Conservation (phyloP, 2,888 invertebrate species). For the Xestia rhomboidea region DNA sequence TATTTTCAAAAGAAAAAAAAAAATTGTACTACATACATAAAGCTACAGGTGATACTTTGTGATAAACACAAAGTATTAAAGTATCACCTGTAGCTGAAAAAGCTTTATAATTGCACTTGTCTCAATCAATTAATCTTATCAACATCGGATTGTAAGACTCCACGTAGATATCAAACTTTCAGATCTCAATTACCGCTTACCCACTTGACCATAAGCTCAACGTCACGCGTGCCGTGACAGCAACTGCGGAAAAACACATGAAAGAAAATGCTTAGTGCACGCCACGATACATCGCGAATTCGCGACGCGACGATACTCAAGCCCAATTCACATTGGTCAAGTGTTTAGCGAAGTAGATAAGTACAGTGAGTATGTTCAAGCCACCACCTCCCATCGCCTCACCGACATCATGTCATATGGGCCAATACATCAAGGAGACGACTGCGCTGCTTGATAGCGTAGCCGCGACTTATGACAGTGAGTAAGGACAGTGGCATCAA, state of each 20-base stretch:
- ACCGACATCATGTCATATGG: background rate
- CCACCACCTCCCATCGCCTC: background rate
- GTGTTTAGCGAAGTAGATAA: background rate
- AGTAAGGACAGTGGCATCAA: background rate
- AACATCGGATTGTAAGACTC: background rate
- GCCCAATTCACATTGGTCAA: background rate
- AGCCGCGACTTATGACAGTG: background rate
- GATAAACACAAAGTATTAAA: slow-evolving; percentile 12
- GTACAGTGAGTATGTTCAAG: background rate
- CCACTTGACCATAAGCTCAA: background rate
- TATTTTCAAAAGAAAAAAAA: too few species aligned
- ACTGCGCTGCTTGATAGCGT: background rate
- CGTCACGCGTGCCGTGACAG: too few species aligned
- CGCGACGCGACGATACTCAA: background rate
- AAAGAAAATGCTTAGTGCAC: background rate
- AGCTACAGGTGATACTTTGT: too few species aligned
- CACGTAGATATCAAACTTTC: slow-evolving; percentile 16
- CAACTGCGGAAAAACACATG: background rate
- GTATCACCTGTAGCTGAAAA: slow-evolving; percentile 6
- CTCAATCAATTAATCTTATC: slow-evolving; percentile 31
- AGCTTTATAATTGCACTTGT: slow-evolving; percentile 21
- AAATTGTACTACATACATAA: too few species aligned
- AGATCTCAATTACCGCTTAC: background rate
- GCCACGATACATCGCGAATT: background rate
- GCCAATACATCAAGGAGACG: background rate